Conservation (phyloP, 1,140 invertebrate genomes). For the Dreissena polymorpha region DNA sequence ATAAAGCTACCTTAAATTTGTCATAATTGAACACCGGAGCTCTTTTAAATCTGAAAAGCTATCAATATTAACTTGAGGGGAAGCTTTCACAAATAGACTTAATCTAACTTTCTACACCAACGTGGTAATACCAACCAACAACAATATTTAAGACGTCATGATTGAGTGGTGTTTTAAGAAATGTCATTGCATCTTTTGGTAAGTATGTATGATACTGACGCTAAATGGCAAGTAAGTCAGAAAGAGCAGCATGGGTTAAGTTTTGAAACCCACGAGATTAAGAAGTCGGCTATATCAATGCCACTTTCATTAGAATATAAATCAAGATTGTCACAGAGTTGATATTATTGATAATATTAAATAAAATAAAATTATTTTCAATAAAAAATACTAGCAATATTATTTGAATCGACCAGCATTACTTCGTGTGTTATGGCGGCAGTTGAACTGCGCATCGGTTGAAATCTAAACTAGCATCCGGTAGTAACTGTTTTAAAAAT, state of each 20-base stretch:
- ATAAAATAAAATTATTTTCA: too few species aligned
- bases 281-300: too few species aligned
- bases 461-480: too few species aligned
- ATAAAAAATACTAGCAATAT: too few species aligned
- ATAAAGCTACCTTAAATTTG: constrained; percentile 17
- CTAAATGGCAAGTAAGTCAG: background rate
- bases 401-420: too few species aligned
- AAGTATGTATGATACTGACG: constrained; percentile 4
- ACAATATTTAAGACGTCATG: background rate
- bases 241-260: background rate
- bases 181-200: constrained; percentile 27
- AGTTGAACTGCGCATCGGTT: too few species aligned
- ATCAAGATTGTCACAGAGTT: too few species aligned
- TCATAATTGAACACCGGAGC: constrained; percentile 18
- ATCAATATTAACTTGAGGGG: constrained; percentile 45
- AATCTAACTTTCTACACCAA: background rate
- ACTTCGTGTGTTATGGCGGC: too few species aligned
- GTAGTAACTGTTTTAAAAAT: too few species aligned
- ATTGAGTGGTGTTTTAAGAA: constrained; percentile 11
- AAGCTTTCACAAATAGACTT: background rate
- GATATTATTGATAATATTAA: too few species aligned
- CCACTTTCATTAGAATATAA: too few species aligned
- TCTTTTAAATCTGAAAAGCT: constrained; percentile 29
- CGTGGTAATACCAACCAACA: constrained; percentile 27
- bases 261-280: background rate